These are phyloP conservation scores for Heliothis subflexa DNA, from an alignment of 1,140 invertebrate species.

Conservation along the genomic window DNA sequence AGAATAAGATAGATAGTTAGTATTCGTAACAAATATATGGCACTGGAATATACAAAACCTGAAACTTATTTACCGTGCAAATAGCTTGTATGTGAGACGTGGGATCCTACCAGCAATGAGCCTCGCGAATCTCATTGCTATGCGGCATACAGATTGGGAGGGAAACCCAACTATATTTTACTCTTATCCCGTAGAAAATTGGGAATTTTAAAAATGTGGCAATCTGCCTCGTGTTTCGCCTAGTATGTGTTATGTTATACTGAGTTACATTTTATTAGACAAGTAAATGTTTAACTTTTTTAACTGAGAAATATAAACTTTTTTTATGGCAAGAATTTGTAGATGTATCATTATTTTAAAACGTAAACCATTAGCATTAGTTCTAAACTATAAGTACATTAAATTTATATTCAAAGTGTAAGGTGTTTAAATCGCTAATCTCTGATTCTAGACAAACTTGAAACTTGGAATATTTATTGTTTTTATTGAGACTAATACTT, in stretches of 20 bases:
- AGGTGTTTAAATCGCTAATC: no score
- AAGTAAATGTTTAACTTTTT: not conserved
- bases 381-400: no score
- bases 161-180: slow-evolving; percentile 36
- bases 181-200: slow-evolving; percentile 27
- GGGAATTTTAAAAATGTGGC: slow-evolving; percentile 34
- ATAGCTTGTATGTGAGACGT: slow-evolving; percentile 22
- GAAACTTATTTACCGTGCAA: slow-evolving; percentile 34
- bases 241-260: no score
- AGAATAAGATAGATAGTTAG: slow-evolving; percentile 17
- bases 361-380: no score
- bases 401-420: no score
- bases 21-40: slow-evolving; percentile 1
- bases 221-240: not conserved
- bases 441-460: no score
- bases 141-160: slow-evolving; percentile 36
- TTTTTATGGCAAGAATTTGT: no score
- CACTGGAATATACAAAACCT: not conserved
- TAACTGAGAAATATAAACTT: no score
- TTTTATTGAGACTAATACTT: no score
- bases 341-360: no score
- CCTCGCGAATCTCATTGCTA: slow-evolving; percentile 33
- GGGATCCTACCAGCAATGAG: slow-evolving; percentile 22
- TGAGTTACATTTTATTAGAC: not conserved
- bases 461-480: no score